Evolutionary conservation across 1,140 invertebrate genomes (phyloP), one percentile per base, ranked within the genome.

Genomic region (Polyergus mexicanus): DNA sequence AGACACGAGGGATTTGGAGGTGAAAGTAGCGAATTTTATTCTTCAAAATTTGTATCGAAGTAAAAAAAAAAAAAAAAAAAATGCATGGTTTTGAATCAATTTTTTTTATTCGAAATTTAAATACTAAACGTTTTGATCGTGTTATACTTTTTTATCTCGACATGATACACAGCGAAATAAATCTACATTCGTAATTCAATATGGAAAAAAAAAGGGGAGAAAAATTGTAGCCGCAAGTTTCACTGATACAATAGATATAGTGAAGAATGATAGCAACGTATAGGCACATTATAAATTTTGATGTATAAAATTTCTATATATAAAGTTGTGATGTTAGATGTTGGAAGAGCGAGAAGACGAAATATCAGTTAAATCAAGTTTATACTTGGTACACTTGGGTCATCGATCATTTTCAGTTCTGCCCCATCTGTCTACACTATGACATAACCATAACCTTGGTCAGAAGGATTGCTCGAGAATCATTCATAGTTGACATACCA

Each of bases 321-420:
- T 19, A 63, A 60, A n/a, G 63, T 63, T 47, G 25, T 47, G 22
- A 4, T 44, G 22, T 63, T 28, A 32, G 25, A 28, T 41, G 13
- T 32, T 44, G 60, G 47, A 44, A 41, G 25, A n/a, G 11, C 25
- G 32, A 25, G 25, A 47, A 47, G 41, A 65, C 60, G 11, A 65
- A 63, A 77, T 65, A 13, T 47, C 58, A 65, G 63, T 80, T 54
- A 68, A 80, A 69, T 80, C 76, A 68, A 80, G 63, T 69, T 80
- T 54, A 54, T 56, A 69, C 25, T 38, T 16, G 35, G 25, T 38
- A 28, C 25, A 65, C 41, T 10, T 22, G 63, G 44, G 22, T 47
- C 44, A 80, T 68, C 76, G 25, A 22, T 80, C 76, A 69, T 68
- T 69, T 69, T 80, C 63, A 69, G 69, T 80, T 80, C 41, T 19